Evolutionary conservation across 2,888 invertebrate species (phyloP), one percentile per base, ranked within the genome.

Genomic region (Scaeva pyrastri): DNA sequence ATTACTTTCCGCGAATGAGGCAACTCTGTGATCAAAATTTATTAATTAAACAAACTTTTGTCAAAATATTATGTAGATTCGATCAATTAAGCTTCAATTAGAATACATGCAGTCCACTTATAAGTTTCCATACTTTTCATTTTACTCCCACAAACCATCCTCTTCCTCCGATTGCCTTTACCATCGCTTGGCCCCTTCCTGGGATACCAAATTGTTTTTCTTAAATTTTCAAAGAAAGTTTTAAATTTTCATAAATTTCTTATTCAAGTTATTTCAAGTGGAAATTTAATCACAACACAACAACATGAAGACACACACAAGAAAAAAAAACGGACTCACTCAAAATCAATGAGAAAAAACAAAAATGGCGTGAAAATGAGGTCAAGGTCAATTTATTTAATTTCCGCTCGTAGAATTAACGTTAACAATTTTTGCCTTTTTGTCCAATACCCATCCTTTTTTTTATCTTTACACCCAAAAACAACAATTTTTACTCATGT

Each of bases 21-120:
- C 4, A 11, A 12, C 10, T 39, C 26, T 14, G 2, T 39, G 16
- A 56, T 66, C 64, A 36, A 77, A 77, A 70, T 78, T 80, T 71
- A 79, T 62, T 70, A 84, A 84, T 84, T 79, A 84, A 84, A 79
- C 79, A 84, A 84, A 78, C 70, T 83, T n/a, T 48, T 31, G 52
- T 74, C 62, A 48, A 73, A 74, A 74, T 31, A 19, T 16, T 36
- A 31, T 12, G 12, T 39, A 48, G 58, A 64, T 71, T 58, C 43
- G 66, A 71, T 75, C 79, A 84, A 80, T 80, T 84, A 80, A 41
- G 58, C 39, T 71, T 16, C 71, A 84, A 84, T 79, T 84, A 79
- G 16, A 66, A 41, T 56, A 60, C 74, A 71, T 71, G 83, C 43
- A 64, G 62, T 74, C 26, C 26, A 39, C 21, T 66, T 43, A 58